phyloP scores from a whole-genome alignment of 1,140 invertebrate genomes.

The Armadillidium nasatum region DNA sequence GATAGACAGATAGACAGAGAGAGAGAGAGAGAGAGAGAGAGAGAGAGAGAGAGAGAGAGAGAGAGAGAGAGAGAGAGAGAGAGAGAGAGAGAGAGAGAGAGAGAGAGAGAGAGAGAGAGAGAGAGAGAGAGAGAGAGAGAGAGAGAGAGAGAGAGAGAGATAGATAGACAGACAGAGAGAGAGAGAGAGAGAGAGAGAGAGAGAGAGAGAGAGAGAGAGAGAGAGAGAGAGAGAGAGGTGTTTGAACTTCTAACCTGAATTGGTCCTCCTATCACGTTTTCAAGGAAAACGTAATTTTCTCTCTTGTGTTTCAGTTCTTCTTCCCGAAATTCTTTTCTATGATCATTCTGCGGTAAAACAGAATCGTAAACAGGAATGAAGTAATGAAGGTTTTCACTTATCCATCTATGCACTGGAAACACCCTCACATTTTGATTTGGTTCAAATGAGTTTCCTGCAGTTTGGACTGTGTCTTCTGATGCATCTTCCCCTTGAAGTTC shows the following conservation, averaged over 20 bases:
- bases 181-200: no score
- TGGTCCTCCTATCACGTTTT: not conserved
- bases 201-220: no score
- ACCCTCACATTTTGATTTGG: not conserved
- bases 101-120: no score
- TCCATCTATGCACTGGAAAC: slow-evolving; percentile 7
- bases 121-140: no score
- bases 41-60: no score
- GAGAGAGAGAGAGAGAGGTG: no score
- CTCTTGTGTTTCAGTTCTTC: slow-evolving; percentile 6
- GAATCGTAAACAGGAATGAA: not conserved
- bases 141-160: no score
- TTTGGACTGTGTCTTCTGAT: not conserved
- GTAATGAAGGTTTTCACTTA: not conserved
- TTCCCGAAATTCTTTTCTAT: not conserved
- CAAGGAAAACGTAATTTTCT: not conserved
- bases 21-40: no score
- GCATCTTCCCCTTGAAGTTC: not conserved
- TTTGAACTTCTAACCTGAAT: slow-evolving; percentile 6
- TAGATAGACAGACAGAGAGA: no score
- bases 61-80: no score
- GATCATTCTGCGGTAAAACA: not conserved
- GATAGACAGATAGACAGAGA: no score
- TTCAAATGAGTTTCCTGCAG: not conserved
- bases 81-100: no score